Evolutionary conservation across 2,113 vertebrate species (phyloP).

Genomic region (Trogon surrucura): DNA sequence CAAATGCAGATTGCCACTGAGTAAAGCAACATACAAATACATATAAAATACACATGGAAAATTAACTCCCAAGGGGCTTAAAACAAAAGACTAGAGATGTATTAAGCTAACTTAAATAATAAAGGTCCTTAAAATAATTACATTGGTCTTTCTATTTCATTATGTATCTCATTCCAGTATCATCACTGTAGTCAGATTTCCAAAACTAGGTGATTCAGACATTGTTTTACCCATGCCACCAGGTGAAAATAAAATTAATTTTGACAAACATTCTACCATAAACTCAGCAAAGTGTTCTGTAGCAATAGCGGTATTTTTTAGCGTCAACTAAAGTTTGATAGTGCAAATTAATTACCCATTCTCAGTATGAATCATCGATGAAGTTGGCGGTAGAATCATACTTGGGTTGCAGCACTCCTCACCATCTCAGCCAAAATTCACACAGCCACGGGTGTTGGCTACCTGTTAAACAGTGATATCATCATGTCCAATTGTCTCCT

Average conservation of each 20-base stretch:
- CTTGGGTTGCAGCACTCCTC: conserved; percentile 30
- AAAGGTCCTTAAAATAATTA: neutral
- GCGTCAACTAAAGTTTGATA: conserved; percentile 11
- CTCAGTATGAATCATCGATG: conserved; percentile 30
- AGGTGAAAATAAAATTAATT: neutral
- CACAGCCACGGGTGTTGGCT: conserved; percentile 55
- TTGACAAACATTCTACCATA: neutral
- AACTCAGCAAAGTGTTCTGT: neutral
- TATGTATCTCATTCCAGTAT: neutral
- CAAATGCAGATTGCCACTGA: neutral
- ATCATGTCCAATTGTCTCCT: conserved; percentile 43
- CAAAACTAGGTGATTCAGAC: neutral
- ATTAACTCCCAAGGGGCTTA: neutral
- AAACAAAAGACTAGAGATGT: neutral
- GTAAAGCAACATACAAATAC: neutral
- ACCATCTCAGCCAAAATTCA: conserved; percentile 35
- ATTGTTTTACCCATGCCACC: neutral
- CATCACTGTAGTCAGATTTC: neutral
- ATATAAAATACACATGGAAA: neutral
- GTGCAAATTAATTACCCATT: conserved; percentile 57
- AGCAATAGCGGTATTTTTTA: neutral
- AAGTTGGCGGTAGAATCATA: conserved; percentile 31
- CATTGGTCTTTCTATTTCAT: neutral
- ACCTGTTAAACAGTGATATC: conserved; percentile 62
- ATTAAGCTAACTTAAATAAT: neutral